phyloP scores from a whole-genome alignment of 2,113 vertebrate species.

The Otis tarda region DNA sequence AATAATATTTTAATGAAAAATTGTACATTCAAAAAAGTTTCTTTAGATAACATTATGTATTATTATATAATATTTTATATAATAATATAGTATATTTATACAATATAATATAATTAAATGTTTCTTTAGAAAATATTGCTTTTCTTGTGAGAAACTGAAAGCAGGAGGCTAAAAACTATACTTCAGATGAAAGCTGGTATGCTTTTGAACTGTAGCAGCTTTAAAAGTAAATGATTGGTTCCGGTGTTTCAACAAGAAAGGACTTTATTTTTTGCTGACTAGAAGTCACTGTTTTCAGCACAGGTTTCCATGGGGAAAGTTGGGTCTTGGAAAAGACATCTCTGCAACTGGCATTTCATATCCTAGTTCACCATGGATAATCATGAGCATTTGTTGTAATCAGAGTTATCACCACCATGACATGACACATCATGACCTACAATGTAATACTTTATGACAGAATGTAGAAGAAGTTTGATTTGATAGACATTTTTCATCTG shows the following conservation, averaged over 20 bases:
- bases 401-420: not conserved
- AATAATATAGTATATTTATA: not conserved
- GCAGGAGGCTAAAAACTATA: not conserved
- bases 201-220: not conserved
- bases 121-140: not conserved
- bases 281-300: not conserved
- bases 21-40: not conserved
- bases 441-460: not conserved
- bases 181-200: not conserved
- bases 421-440: slow-evolving; percentile 10
- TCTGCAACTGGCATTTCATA: not conserved
- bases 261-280: not conserved
- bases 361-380: not conserved
- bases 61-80: no score
- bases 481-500: slow-evolving; percentile 45
- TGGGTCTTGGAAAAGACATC: not conserved
- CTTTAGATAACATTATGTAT: not conserved
- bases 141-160: not conserved
- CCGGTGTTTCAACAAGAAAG: not conserved
- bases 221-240: not conserved
- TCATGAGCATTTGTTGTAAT: not conserved
- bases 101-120: not conserved
- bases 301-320: not conserved
- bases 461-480: not conserved
- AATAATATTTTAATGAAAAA: not conserved